Evolutionary conservation across 1,140 invertebrate species (phyloP).

Genomic region (Halictus rubicundus): DNA sequence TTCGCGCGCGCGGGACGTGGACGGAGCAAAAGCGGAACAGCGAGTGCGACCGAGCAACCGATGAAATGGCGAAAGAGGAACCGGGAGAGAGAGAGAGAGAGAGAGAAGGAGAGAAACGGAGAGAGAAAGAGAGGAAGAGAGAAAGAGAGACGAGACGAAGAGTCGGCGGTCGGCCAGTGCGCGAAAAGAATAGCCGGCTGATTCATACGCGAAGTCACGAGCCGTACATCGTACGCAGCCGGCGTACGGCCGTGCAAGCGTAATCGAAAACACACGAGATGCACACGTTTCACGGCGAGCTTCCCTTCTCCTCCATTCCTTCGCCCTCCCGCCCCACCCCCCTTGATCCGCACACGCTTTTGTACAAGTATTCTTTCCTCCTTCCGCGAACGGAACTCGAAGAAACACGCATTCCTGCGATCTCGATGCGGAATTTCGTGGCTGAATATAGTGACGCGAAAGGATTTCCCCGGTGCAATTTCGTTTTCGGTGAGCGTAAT

Average conservation of each 20-base stretch:
- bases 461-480: too few relatives aligned
- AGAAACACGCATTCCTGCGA: neutral
- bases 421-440: too few relatives aligned
- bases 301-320: neutral
- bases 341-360: constrained; percentile 30
- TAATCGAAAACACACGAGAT: constrained; percentile 68
- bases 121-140: constrained; percentile 22
- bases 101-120: constrained; percentile 9
- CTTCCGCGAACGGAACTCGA: neutral
- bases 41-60: too few relatives aligned
- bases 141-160: constrained; percentile 42
- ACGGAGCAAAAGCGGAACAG: constrained; percentile 14
- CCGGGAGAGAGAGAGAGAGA: too few relatives aligned
- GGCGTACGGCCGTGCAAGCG: constrained; percentile 55
- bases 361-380: constrained; percentile 24
- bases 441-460: too few relatives aligned
- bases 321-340: neutral
- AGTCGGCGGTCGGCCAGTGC: constrained; percentile 52
- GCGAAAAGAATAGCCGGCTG: constrained; percentile 69
- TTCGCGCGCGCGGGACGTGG: constrained; percentile 11
- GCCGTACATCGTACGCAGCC: constrained; percentile 55
- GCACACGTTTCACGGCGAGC: constrained; percentile 47
- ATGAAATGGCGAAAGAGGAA: too few relatives aligned
- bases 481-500: too few relatives aligned
- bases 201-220: constrained; percentile 72